phyloP scores from a whole-genome alignment of 2,113 vertebrate genomes.

The Eublepharis macularius region DNA sequence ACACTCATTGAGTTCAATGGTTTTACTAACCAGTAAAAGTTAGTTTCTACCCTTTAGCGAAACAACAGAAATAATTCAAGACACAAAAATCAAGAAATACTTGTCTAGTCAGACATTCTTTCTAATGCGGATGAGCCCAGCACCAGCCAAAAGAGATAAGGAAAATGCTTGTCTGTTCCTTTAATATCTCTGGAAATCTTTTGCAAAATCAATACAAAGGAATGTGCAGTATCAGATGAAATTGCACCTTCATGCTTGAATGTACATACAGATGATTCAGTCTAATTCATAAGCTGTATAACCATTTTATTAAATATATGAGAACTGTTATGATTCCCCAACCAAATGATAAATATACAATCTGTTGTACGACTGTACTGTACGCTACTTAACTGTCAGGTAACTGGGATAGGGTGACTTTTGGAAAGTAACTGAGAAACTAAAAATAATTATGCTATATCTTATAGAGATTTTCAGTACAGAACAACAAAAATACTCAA shows the following conservation, averaged over 20 bases:
- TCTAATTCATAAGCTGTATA: constrained; percentile 17
- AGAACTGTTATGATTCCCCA: not conserved
- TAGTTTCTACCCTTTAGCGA: too few relatives aligned
- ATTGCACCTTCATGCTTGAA: not conserved
- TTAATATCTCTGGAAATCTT: not conserved
- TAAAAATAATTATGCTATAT: too few relatives aligned
- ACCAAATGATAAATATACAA: not conserved
- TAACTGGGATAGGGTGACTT: too few relatives aligned
- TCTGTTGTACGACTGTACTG: not conserved
- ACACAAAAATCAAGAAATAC: too few relatives aligned
- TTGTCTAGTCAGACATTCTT: too few relatives aligned
- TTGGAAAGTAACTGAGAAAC: too few relatives aligned
- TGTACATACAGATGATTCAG: not conserved
- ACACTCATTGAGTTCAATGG: not conserved
- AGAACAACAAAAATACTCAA: too few relatives aligned
- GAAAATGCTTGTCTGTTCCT: not conserved
- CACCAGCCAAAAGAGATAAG: not conserved
- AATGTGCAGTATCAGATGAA: not conserved
- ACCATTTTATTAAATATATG: constrained; percentile 50
- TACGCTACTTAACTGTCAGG: too few relatives aligned
- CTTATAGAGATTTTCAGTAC: too few relatives aligned
- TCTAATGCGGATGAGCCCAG: too few relatives aligned
- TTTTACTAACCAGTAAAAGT: too few relatives aligned
- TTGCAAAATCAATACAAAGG: not conserved
- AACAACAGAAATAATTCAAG: too few relatives aligned